phyloP scores from a whole-genome alignment of 2,888 invertebrate species.

The Caenorhabditis sp. region DNA sequence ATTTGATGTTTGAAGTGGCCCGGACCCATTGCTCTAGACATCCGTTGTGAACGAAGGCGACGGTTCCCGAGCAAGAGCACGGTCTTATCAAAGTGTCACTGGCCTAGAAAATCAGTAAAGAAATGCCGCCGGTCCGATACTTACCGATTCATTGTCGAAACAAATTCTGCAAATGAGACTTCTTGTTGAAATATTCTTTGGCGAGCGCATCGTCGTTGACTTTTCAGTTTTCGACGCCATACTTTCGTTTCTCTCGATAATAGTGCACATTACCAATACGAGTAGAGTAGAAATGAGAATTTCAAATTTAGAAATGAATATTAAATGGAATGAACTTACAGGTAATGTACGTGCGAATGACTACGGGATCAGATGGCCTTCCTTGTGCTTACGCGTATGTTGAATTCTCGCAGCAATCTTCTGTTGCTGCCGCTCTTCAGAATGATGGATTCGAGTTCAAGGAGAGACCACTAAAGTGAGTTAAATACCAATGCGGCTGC shows the following conservation, averaged over 20 bases:
- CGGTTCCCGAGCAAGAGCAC: conserved; percentile 67
- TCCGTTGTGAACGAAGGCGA: conserved; percentile 64
- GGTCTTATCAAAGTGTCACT: conserved; percentile 61
- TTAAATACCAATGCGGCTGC: background rate
- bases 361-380: conserved; percentile 88
- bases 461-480: conserved; percentile 87
- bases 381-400: conserved; percentile 89
- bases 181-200: conserved; percentile 13
- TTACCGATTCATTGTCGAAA: conserved; percentile 52
- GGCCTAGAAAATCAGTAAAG: background rate
- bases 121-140: background rate
- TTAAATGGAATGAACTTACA: conserved; percentile 83
- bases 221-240: background rate
- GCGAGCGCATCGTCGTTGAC: background rate
- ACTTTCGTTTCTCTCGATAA: conserved; percentile 30
- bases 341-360: conserved; percentile 95
- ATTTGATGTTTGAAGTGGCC: conserved; percentile 54
- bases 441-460: conserved; percentile 90
- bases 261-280: conserved; percentile 36
- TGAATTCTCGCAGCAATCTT: conserved; percentile 94
- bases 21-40: conserved; percentile 70
- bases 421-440: conserved; percentile 90
- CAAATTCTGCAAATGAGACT: conserved; percentile 62
- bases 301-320: conserved; percentile 30
- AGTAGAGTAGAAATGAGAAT: conserved; percentile 39